Percentiles rank a stretch among this genome's conserved stretches.
phyloP scores from a whole-genome alignment of 1,140 invertebrate species.

The Homarus americanus region DNA sequence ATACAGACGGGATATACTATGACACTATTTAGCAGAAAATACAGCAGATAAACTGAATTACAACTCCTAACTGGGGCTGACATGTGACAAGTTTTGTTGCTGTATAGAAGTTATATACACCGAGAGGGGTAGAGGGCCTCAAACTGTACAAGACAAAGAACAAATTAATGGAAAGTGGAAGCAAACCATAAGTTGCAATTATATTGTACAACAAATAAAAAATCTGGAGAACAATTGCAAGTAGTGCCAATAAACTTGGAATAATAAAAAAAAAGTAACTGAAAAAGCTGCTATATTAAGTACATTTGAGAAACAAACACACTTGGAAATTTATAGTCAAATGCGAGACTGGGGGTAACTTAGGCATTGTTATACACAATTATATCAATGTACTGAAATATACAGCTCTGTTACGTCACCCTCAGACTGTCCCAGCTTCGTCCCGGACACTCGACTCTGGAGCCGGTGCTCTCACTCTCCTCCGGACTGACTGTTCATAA shows the following conservation, averaged over 20 bases:
- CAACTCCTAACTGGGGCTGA: conserved; percentile 44
- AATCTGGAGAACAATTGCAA: conserved; percentile 26
- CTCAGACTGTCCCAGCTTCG: conserved; percentile 18
- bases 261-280: conserved; percentile 52
- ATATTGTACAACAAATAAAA: not conserved
- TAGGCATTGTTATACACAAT: conserved; percentile 53
- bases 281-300: conserved; percentile 28
- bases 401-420: conserved; percentile 52
- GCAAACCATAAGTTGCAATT: conserved; percentile 26
- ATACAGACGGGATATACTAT: too few species aligned
- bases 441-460: conserved; percentile 8
- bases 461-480: conserved; percentile 22
- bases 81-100: conserved; percentile 38
- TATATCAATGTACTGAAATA: conserved; percentile 49
- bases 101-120: conserved; percentile 62
- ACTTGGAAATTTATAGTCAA: conserved; percentile 47
- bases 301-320: conserved; percentile 59
- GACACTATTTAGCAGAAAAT: conserved; percentile 68
- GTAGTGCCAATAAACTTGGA: conserved; percentile 28
- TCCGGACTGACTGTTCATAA: conserved; percentile 49
- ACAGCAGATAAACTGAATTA: conserved; percentile 64
- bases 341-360: conserved; percentile 39
- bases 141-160: conserved; percentile 24
- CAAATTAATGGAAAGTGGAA: conserved; percentile 26
- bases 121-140: not conserved